These are phyloP conservation scores for Acromyrmex echinatior DNA, from an alignment of 1,140 invertebrate genomes.

Conservation along the genomic window DNA sequence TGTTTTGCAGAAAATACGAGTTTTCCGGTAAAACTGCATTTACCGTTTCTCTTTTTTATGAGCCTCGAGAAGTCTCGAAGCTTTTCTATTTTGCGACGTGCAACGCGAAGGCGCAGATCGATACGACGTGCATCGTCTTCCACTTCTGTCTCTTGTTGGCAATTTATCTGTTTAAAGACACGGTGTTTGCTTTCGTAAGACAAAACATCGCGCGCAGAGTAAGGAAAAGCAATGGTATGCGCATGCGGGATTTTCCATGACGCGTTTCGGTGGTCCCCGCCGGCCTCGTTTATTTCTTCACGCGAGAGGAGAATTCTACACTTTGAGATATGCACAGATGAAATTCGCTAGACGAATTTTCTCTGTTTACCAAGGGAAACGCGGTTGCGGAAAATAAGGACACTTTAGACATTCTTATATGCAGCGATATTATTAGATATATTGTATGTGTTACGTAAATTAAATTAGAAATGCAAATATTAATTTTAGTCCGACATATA, in stretches of 20 bases:
- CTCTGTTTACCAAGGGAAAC: background rate
- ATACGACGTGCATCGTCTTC: conserved; percentile 30
- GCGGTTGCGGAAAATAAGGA: background rate
- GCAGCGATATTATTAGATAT: no score
- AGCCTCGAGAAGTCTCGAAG: background rate
- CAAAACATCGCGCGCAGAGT: background rate
- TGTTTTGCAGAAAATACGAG: background rate
- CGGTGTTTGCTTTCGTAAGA: conserved; percentile 51
- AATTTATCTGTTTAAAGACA: conserved; percentile 68
- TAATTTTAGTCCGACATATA: background rate
- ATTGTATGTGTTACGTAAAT: background rate
- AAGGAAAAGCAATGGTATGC: conserved; percentile 13
- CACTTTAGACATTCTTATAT: background rate
- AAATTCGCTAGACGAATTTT: conserved; percentile 20
- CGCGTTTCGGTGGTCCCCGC: background rate
- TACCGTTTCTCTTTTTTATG: background rate
- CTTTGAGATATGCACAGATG: conserved; percentile 24
- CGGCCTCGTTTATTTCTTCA: conserved; percentile 62
- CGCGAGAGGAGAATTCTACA: conserved; percentile 29
- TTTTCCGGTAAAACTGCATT: conserved; percentile 16
- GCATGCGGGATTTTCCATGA: background rate
- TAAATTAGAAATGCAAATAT: background rate
- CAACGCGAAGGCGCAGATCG: conserved; percentile 11
- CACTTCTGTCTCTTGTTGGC: conserved; percentile 22
- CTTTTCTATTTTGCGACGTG: background rate